Conservation (phyloP, 2,797 vertebrate genomes). For the Champsocephalus esox region DNA sequence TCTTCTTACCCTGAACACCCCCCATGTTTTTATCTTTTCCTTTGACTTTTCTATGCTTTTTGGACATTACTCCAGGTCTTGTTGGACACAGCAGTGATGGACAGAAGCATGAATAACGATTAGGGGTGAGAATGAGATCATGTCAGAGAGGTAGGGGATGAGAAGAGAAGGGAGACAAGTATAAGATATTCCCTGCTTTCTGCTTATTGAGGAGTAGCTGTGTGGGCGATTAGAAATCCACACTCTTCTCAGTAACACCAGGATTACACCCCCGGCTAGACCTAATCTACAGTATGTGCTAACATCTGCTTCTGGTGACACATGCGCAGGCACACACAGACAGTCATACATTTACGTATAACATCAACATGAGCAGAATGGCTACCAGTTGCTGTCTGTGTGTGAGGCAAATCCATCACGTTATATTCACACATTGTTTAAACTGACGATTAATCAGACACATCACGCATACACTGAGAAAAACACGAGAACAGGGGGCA, state of each 20-base stretch:
- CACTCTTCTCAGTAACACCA: slow-evolving; percentile 77
- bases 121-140: slow-evolving; percentile 46
- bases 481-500: not conserved
- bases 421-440: slow-evolving; percentile 52
- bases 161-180: slow-evolving; percentile 60
- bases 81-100: slow-evolving; percentile 45
- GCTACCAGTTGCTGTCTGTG: slow-evolving; percentile 29
- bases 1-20: slow-evolving; percentile 26
- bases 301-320: slow-evolving; percentile 79
- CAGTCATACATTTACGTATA: slow-evolving; percentile 7
- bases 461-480: slow-evolving; percentile 26
- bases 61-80: slow-evolving; percentile 51
- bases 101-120: slow-evolving; percentile 56
- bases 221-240: slow-evolving; percentile 79
- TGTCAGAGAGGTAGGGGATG: slow-evolving; percentile 50
- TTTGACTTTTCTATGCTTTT: slow-evolving; percentile 16
- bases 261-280: slow-evolving; percentile 78
- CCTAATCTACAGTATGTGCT: slow-evolving; percentile 71
- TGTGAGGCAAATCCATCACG: slow-evolving; percentile 45
- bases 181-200: slow-evolving; percentile 69
- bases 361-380: slow-evolving; percentile 2
- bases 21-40: not conserved
- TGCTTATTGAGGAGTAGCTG: slow-evolving; percentile 71
- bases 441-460: slow-evolving; percentile 44
- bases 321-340: slow-evolving; percentile 4